Evolutionary conservation across 2,888 invertebrate genomes (phyloP).

Genomic region (Homarus gammarus): DNA sequence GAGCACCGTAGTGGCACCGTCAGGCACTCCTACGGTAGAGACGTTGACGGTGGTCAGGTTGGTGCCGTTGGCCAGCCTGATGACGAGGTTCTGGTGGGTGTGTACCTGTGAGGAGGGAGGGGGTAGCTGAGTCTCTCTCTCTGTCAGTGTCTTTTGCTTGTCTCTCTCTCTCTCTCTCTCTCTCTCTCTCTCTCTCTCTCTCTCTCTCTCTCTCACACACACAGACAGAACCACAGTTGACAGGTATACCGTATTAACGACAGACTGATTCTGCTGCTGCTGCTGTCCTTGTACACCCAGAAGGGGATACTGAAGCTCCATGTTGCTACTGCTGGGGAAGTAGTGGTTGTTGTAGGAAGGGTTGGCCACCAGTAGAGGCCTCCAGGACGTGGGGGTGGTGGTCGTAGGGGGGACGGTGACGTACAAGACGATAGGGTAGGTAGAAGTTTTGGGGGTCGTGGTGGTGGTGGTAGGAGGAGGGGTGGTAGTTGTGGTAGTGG

Average conservation of each 20-base stretch:
- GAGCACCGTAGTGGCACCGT: background rate
- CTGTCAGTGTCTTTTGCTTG: background rate
- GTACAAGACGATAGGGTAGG: no score
- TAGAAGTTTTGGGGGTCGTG: no score
- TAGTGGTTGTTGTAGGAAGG: no score
- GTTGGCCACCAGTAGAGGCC: no score
- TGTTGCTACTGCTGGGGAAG: slow-evolving; percentile 4
- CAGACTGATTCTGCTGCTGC: slow-evolving; percentile 52
- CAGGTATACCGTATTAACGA: slow-evolving; percentile 35
- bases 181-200: background rate
- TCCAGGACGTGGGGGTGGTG: no score
- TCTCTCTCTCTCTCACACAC: no score
- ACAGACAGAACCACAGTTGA: no score
- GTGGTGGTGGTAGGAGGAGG: no score
- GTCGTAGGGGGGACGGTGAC: no score
- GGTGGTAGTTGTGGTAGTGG: no score
- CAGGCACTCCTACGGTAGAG: background rate
- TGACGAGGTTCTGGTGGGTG: slow-evolving; percentile 56
- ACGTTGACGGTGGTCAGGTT: slow-evolving; percentile 33
- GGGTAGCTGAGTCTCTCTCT: no score
- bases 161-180: background rate
- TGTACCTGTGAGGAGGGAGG: slow-evolving; percentile 25
- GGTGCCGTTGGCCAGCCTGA: slow-evolving; percentile 52
- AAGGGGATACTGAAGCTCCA: slow-evolving; percentile 36
- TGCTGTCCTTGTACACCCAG: slow-evolving; percentile 10